A percentile compares a stretch with the other conserved stretches of the same genome.
Evolutionary conservation across 2,888 invertebrate species (phyloP).

Genomic region (Cheiracanthium punctorium): DNA sequence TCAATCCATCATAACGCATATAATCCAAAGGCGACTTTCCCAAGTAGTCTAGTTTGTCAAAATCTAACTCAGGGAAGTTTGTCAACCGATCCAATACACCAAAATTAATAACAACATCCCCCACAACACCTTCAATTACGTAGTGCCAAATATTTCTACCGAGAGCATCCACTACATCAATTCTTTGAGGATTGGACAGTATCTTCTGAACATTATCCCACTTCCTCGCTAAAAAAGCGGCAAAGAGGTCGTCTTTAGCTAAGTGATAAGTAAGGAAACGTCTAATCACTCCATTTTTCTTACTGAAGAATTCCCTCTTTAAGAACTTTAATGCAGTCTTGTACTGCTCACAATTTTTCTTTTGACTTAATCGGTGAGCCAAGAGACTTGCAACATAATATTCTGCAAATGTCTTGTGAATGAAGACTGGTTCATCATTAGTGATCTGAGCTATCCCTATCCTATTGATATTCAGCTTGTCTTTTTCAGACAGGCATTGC

Average conservation of each 20-base stretch:
- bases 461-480: not conserved
- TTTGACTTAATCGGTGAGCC: not conserved
- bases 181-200: not conserved
- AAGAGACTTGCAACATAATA: slow-evolving; percentile 33
- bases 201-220: not conserved
- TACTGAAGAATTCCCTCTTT: not conserved
- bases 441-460: slow-evolving; percentile 2
- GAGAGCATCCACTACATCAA: not conserved
- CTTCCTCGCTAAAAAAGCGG: not conserved
- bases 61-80: not conserved
- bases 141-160: not conserved
- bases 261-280: not conserved
- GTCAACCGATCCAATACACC: not conserved
- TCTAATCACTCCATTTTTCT: slow-evolving; percentile 7
- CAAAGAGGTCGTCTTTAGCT: not conserved
- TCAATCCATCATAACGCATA: too few relatives aligned
- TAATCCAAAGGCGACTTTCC: slow-evolving; percentile 14
- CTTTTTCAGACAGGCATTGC: not conserved
- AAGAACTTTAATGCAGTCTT: not conserved
- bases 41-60: not conserved
- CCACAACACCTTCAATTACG: not conserved
- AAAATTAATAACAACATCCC: not conserved
- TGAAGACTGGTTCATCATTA: slow-evolving; percentile 2
- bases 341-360: not conserved
- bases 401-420: slow-evolving; percentile 24